Base-by-base conservation (phyloP, 2,888 invertebrate species). In the Cyaniris semiargus region DNA sequence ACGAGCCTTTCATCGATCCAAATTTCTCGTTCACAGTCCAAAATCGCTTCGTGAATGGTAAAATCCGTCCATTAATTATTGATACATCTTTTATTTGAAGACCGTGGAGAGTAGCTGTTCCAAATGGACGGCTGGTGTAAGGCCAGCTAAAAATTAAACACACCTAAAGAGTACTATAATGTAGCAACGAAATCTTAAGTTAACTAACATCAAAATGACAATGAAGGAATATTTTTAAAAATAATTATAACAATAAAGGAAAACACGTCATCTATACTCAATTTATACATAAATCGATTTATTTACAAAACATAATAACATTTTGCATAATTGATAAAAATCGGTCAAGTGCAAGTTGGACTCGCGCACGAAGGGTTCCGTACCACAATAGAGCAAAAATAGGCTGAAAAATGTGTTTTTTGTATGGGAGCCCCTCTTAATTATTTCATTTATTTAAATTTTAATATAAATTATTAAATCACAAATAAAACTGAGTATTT, bases 301-400 rank as follows among this genome's bases (percentile, higher is more conserved):
- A 66, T 66, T 66, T 31, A 66, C 66, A 66, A 27, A 66, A 66
- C 10, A 79, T 79, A 71, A 76, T 75, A 77, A 78, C 78, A 23
- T 66, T 66, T 44, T n/a, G 2, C 56, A 56, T 1, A 10, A 2
- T 38, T n/a, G n/a, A n/a, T n/a, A n/a, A n/a, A n/a, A n/a, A n/a
- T n/a, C n/a, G n/a, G n/a, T n/a, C n/a, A n/a, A n/a, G n/a, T n/a
- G n/a, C n/a, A n/a, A n/a, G n/a, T n/a, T n/a, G n/a, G n/a, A n/a
- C n/a, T n/a, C n/a, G n/a, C n/a, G n/a, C n/a, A n/a, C n/a, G n/a
- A n/a, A n/a, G n/a, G n/a, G n/a, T n/a, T n/a, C n/a, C n/a, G n/a
- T n/a, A n/a, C n/a, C n/a, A n/a, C n/a, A n/a, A n/a, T n/a, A n/a
- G n/a, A n/a, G n/a, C n/a, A n/a, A n/a, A n/a, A n/a, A n/a, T n/a